A percentile compares a stretch with the other conserved stretches of the same genome.
phyloP scores from a whole-genome alignment of 2,888 invertebrate species.

The Coelogynopora nodosa region DNA sequence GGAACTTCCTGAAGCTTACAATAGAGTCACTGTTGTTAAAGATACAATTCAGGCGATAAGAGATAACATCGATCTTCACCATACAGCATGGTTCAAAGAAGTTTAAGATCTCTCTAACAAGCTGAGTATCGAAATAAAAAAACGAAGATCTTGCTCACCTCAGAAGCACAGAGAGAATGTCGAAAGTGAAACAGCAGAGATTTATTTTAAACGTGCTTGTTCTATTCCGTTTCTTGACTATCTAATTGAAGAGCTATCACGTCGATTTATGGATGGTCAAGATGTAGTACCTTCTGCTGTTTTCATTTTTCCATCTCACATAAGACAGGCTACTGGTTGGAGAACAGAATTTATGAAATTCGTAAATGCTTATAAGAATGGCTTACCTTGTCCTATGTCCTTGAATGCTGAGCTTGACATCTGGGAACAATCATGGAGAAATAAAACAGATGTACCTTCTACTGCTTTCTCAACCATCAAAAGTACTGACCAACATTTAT shows the following conservation, averaged over 20 bases:
- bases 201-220: slow-evolving; percentile 27
- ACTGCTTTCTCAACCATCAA: slow-evolving; percentile 36
- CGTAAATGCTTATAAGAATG: slow-evolving; percentile 21
- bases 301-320: slow-evolving; percentile 17
- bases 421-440: background rate
- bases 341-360: slow-evolving; percentile 10
- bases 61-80: slow-evolving; percentile 14
- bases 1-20: slow-evolving; percentile 20
- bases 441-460: background rate
- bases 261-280: slow-evolving; percentile 27
- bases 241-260: background rate
- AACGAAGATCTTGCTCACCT: slow-evolving; percentile 2
- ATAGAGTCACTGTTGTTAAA: background rate
- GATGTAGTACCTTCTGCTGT: slow-evolving; percentile 14
- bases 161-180: slow-evolving; percentile 21
- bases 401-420: slow-evolving; percentile 8
- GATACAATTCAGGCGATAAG: background rate
- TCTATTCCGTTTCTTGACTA: slow-evolving; percentile 6
- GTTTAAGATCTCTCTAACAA: slow-evolving; percentile 9
- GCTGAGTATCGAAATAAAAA: slow-evolving; percentile 8
- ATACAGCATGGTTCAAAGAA: slow-evolving; percentile 31
- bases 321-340: slow-evolving; percentile 24
- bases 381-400: background rate
- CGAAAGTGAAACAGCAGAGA: slow-evolving; percentile 10
- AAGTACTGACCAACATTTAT: slow-evolving; percentile 22